These are phyloP conservation scores for Orius insidiosus DNA, from an alignment of 1,140 invertebrate genomes.

Conservation along the genomic window DNA sequence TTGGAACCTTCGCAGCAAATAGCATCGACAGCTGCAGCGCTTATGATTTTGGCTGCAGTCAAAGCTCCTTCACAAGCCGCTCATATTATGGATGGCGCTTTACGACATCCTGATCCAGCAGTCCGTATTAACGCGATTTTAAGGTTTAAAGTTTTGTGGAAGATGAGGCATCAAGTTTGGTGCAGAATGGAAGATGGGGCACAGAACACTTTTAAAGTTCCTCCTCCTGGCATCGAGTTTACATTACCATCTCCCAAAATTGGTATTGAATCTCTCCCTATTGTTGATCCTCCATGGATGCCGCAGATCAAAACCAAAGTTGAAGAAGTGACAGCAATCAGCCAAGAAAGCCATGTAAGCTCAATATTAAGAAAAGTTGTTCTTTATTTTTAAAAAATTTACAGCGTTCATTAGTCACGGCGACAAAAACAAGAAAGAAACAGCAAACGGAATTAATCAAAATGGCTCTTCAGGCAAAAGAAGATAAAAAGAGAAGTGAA, in stretches of 20 bases:
- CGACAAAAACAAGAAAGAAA: slow-evolving; percentile 95
- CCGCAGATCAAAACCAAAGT: slow-evolving; percentile 95
- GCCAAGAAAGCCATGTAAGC: slow-evolving; percentile 87
- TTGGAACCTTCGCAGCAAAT: slow-evolving; percentile 65
- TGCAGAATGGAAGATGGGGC: slow-evolving; percentile 96
- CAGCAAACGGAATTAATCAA: slow-evolving; percentile 97
- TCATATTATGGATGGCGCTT: slow-evolving; percentile 69
- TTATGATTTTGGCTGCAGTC: slow-evolving; percentile 84
- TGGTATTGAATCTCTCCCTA: slow-evolving; percentile 80
- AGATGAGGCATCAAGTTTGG: slow-evolving; percentile 95
- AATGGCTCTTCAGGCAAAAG: slow-evolving; percentile 81
- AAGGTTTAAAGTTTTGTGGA: slow-evolving; percentile 90
- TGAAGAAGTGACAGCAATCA: slow-evolving; percentile 89
- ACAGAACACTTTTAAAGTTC: slow-evolving; percentile 86
- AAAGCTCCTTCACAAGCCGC: slow-evolving; percentile 72
- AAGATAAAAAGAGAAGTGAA: slow-evolving; percentile 85
- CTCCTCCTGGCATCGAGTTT: slow-evolving; percentile 96
- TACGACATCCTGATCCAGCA: slow-evolving; percentile 64
- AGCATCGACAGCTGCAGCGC: slow-evolving; percentile 60
- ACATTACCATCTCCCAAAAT: slow-evolving; percentile 97
- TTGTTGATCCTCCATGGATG: slow-evolving; percentile 98
- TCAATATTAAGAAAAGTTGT: not conserved
- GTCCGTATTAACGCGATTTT: slow-evolving; percentile 62
- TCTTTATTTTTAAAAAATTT: slow-evolving; percentile 27
- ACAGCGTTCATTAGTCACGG: slow-evolving; percentile 88